Evolutionary conservation across 2,797 vertebrate species (phyloP).

Genomic region (Carcharodon carcharias): DNA sequence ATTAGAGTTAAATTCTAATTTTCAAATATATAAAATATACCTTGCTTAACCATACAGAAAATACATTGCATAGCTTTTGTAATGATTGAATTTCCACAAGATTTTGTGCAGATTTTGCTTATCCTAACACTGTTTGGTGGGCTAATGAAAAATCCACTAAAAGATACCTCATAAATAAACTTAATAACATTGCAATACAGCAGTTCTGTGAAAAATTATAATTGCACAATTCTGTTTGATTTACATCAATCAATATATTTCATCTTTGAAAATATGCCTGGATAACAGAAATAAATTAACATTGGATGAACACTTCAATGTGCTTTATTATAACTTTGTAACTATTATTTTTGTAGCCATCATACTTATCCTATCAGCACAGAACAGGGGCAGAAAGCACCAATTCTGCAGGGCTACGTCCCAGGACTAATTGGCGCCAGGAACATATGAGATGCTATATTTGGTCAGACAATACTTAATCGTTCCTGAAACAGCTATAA

Average conservation of each 20-base stretch:
- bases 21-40: background rate
- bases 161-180: background rate
- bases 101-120: background rate
- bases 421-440: background rate
- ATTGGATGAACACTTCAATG: too few relatives aligned
- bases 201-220: background rate
- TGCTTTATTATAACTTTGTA: background rate
- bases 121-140: background rate
- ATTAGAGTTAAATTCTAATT: background rate
- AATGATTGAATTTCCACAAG: background rate
- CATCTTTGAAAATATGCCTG: background rate
- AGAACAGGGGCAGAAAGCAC: background rate
- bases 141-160: background rate
- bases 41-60: background rate
- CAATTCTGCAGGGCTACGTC: background rate
- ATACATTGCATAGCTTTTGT: background rate
- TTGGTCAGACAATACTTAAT: background rate
- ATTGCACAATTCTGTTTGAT: background rate
- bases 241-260: background rate
- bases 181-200: background rate
- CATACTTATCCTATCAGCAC: background rate
- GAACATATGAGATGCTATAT: background rate
- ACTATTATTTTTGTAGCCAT: background rate
- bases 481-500: background rate
- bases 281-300: background rate